A percentile compares a stretch with the other conserved stretches of the same genome.
Conservation (phyloP, 2,797 vertebrate genomes). For the Toxotes lorentzi region DNA sequence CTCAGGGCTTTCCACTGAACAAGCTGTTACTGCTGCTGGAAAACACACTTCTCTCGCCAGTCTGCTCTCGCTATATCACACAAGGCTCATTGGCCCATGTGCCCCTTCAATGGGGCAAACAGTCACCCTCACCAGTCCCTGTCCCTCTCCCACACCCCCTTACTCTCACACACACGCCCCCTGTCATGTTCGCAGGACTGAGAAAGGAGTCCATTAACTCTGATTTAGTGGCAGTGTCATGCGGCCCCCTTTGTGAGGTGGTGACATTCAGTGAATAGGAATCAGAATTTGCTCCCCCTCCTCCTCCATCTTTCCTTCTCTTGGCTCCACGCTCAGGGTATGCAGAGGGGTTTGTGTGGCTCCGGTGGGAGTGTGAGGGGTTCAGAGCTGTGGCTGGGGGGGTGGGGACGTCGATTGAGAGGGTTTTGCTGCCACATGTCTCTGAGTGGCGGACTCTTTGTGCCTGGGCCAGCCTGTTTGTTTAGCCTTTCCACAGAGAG, state of each 20-base stretch:
- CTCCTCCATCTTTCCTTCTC: conserved; percentile 67
- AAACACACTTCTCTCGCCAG: conserved; percentile 58
- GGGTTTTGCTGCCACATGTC: conserved; percentile 81
- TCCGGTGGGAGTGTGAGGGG: conserved; percentile 60
- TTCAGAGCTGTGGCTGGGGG: conserved; percentile 45
- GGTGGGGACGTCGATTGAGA: conserved; percentile 61
- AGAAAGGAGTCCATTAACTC: conserved; percentile 88
- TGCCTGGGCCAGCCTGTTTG: conserved; percentile 82
- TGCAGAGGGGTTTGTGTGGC: conserved; percentile 45
- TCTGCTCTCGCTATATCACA: conserved; percentile 62
- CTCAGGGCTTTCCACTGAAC: conserved; percentile 22
- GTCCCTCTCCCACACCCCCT: conserved; percentile 58
- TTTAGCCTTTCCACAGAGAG: conserved; percentile 79
- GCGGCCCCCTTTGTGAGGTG: conserved; percentile 81
- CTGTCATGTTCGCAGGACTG: conserved; percentile 82
- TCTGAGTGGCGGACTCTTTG: conserved; percentile 81
- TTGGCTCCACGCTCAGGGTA: conserved; percentile 58
- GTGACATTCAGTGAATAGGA: conserved; percentile 86
- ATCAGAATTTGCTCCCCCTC: conserved; percentile 75
- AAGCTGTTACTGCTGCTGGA: conserved; percentile 53
- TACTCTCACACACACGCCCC: conserved; percentile 77
- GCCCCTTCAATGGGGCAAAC: conserved; percentile 72
- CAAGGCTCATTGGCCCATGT: conserved; percentile 73
- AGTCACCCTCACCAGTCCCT: conserved; percentile 66
- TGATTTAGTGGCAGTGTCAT: conserved; percentile 86